Base-by-base conservation (phyloP, 2,888 invertebrate species). In the Drosophila fungiperda region DNA sequence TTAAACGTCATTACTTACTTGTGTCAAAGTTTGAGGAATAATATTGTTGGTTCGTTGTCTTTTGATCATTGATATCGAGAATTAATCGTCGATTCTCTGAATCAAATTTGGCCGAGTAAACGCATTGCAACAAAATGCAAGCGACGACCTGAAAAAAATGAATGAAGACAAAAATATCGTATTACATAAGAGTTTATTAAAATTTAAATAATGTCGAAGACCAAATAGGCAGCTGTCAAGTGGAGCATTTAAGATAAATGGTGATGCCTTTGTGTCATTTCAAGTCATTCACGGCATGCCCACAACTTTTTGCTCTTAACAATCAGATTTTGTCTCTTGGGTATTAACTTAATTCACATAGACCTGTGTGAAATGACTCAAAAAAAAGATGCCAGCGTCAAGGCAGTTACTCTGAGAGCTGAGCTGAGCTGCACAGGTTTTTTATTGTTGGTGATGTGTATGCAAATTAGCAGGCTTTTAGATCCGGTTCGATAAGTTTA, bases 11-110 rank as follows among this genome's bases (percentile, higher is more conserved):
- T 64, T 88, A 94, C 95, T 95, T 93, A 96, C 96, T 96, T 81
- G 95, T 95, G 87, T 96, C 95, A 91, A 96, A 95, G 92, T 96
- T 96, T 82, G 96, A 96, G 89, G 96, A 95, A 81, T 96, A 95
- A 91, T 96, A 96, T 93, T 96, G 96, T 63, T 94, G 95, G 92
- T 96, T 96, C 87, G 95, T 95, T 79, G 93, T 92, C 92, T 96
- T 96, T 66, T 94, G 94, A 90, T 96, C 96, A 86, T 95, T 95
- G 69, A 96, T 96, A 87, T 95, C 94, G 29, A 96, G 95, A 66
- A 96, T 95, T n/a, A 95, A 94, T 92, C 96, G 96, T 89, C 95
- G 95, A 78, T 94, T 92, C 82, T 92, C 92, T 80, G 90, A 73
- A 83, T 92, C 92, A 57, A 79, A 86, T 78, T 87, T 89, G 29